Base-by-base conservation (phyloP, 37 sponge, comb jelly and placozoan genomes). In the Oscarella lobularis region DNA sequence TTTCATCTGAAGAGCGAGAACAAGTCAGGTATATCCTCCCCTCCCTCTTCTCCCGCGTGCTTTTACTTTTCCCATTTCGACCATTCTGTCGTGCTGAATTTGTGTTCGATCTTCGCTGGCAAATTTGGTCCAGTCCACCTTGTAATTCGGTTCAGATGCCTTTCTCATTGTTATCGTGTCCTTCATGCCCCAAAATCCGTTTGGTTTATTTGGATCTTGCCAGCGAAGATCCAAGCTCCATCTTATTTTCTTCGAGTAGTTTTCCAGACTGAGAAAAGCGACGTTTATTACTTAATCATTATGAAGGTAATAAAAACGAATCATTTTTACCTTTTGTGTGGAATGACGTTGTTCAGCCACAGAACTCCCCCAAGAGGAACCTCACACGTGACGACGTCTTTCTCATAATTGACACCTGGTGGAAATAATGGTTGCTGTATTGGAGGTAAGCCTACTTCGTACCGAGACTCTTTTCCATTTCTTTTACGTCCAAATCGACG, bases 221-320 rank as follows among this genome's bases (percentile, higher is more conserved):
- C 88, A 92, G 40, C 92, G 87, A 6, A 91, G 83, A 66, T 91
- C 92, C 38, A 91, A 41, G 37, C 92, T 91, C 92, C 92, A 91
- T 9, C 92, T 79, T 33, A 87, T 48, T 36, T 87, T 76, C 69
- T 84, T 73, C 33, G 85, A 85, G 38, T 31, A 38, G 81, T 91
- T 91, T 38, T 84, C 83, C 6, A 87, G 68, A 54, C 92, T 68
- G 31, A 14, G 29, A 48, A 48, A 9, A 48, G 14, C 9, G 20
- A 48, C 60, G 9, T 27, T 9, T 48, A 27, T 48, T 48, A 9
- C 9, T 48, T 48, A 48, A 48, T 48, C 20, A 20, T 48, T 20
- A 48, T 20, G 20, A 48, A 9, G 60, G 60, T 20, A 9, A 48
- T 48, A 48, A 20, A 27, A 20, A 20, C 20, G 20, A 48, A 20